Percentiles rank a stretch among this genome's conserved stretches.
Evolutionary conservation across 2,797 vertebrate species (phyloP).

Genomic region (Adelosebastes latens): DNA sequence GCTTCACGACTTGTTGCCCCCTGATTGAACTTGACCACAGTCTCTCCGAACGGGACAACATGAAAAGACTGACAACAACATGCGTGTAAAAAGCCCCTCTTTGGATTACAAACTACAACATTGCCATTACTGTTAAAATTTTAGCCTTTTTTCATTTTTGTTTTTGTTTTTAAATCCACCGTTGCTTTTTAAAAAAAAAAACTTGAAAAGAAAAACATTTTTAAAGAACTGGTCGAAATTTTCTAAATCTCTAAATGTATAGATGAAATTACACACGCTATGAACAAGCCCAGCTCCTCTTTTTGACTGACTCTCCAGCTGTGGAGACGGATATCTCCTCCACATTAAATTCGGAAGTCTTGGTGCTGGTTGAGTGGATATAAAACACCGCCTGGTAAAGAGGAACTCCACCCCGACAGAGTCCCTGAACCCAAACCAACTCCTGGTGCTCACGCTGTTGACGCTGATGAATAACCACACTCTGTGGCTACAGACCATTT

Average conservation of each 20-base stretch:
- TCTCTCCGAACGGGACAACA: conserved; percentile 56
- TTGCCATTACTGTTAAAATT: conserved; percentile 94
- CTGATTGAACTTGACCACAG: conserved; percentile 86
- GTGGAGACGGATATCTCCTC: conserved; percentile 66
- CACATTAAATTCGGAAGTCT: conserved; percentile 73
- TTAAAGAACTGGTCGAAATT: conserved; percentile 76
- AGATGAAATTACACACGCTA: conserved; percentile 60
- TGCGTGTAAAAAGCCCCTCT: conserved; percentile 81
- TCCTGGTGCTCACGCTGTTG: conserved; percentile 89
- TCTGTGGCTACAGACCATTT: conserved; percentile 88
- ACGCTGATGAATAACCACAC: conserved; percentile 86
- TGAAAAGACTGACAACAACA: conserved; percentile 70
- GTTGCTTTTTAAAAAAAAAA: conserved; percentile 86
- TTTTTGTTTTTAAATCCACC: conserved; percentile 86
- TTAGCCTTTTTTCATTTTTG: conserved; percentile 83
- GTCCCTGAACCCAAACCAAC: conserved; percentile 60
- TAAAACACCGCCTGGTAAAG: conserved; percentile 65
- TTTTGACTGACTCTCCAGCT: conserved; percentile 76
- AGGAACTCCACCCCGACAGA: conserved; percentile 58
- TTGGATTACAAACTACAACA: conserved; percentile 91
- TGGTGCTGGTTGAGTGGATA: conserved; percentile 75
- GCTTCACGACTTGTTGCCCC: conserved; percentile 97
- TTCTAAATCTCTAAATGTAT: conserved; percentile 75
- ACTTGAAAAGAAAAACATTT: conserved; percentile 82
- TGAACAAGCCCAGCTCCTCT: conserved; percentile 82